A percentile compares a stretch with the other conserved stretches of the same genome.
These are phyloP conservation scores for Protobothrops mucrosquamatus DNA, from an alignment of 2,113 vertebrate species.

Conservation along the genomic window DNA sequence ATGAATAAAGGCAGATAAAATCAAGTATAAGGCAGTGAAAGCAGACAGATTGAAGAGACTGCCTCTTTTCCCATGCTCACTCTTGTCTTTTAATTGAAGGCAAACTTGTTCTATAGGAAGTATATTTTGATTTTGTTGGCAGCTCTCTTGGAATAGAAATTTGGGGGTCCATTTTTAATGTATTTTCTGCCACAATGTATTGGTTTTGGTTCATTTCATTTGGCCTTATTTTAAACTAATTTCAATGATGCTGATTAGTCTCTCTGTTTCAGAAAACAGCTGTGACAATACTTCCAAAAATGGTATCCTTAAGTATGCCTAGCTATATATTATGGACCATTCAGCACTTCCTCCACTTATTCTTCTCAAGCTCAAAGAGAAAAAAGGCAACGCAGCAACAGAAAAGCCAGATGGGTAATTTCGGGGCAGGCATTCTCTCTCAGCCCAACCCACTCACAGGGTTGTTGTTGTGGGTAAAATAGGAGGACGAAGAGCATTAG, in stretches of 20 bases:
- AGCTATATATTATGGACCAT: background rate
- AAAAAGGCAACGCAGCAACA: background rate
- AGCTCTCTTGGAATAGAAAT: background rate
- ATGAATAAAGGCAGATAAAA: background rate
- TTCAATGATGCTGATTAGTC: background rate
- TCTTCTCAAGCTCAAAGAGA: background rate
- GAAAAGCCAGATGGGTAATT: too few relatives aligned
- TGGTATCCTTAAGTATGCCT: background rate
- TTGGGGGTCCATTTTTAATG: background rate
- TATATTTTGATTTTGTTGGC: background rate
- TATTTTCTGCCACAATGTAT: background rate
- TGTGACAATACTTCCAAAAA: background rate
- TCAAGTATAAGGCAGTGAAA: too few relatives aligned
- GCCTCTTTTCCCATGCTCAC: too few relatives aligned
- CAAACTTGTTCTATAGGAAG: background rate
- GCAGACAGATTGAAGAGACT: background rate
- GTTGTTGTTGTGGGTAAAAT: too few relatives aligned
- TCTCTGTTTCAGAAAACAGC: background rate
- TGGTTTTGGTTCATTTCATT: background rate
- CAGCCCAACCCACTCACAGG: too few relatives aligned
- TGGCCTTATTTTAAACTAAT: background rate
- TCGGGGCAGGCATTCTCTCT: too few relatives aligned
- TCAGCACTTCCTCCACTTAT: background rate
- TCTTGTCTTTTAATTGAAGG: background rate
- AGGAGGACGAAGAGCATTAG: too few relatives aligned